Percentiles rank a stretch among this genome's conserved stretches.
Evolutionary conservation across 2,113 vertebrate species (phyloP).

Genomic region (Pipa parva): DNA sequence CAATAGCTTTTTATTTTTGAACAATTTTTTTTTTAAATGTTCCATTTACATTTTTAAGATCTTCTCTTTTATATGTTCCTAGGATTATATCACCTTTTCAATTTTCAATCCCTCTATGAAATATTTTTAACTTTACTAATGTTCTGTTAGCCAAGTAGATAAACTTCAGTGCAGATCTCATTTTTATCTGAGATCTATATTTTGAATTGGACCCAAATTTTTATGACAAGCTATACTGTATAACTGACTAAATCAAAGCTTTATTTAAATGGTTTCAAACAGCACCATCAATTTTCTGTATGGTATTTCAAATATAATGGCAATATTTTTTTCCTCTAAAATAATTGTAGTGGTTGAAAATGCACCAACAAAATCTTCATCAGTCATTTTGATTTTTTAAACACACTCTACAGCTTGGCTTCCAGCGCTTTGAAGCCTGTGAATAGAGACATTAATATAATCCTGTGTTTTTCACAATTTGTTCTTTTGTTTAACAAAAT

Average conservation of each 20-base stretch:
- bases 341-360: conserved; percentile 12
- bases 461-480: not conserved
- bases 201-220: not conserved
- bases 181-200: not conserved
- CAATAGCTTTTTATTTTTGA: no score
- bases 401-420: not conserved
- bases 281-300: conserved; percentile 20
- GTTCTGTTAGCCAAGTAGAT: no score
- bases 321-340: not conserved
- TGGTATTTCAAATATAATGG: not conserved
- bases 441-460: not conserved
- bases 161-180: not conserved
- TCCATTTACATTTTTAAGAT: no score
- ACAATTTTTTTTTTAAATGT: no score
- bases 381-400: no score
- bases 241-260: not conserved
- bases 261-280: not conserved
- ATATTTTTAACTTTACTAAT: no score
- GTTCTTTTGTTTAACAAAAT: conserved; percentile 28
- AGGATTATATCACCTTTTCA: no score
- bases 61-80: no score
- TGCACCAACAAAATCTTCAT: not conserved
- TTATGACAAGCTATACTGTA: not conserved
- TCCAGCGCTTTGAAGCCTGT: not conserved
- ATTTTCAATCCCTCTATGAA: no score